These are phyloP conservation scores for Propithecus deckenii DNA, from an alignment of 2,797 vertebrate genomes.

Conservation along the genomic window DNA sequence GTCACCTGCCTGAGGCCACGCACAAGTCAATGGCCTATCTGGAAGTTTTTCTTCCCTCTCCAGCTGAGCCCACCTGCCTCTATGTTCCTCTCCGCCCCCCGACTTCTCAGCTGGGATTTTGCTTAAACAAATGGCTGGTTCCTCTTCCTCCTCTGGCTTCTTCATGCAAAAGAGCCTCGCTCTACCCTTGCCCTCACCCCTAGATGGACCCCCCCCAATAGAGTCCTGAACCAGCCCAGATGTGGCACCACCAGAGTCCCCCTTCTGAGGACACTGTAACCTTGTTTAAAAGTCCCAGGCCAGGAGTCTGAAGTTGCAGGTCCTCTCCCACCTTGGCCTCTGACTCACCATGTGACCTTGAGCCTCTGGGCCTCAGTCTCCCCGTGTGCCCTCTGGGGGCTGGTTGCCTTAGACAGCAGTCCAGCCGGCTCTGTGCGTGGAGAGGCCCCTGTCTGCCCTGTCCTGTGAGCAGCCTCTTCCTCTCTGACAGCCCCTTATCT, in stretches of 20 bases:
- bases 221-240: background rate
- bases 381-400: background rate
- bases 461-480: slow-evolving; percentile 38
- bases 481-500: slow-evolving; percentile 49
- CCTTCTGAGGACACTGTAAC: background rate
- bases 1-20: background rate
- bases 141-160: slow-evolving; percentile 50
- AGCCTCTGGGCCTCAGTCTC: background rate
- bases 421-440: background rate
- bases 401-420: no score
- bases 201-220: background rate
- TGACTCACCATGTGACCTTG: background rate
- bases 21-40: background rate
- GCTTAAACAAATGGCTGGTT: slow-evolving; percentile 65
- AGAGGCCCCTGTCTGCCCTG: background rate
- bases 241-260: background rate
- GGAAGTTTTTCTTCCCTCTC: background rate
- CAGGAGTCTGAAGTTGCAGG: background rate
- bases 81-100: background rate
- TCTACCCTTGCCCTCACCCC: background rate
- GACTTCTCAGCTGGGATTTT: slow-evolving; percentile 40
- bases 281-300: background rate
- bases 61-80: background rate
- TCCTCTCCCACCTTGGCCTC: background rate
- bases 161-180: slow-evolving; percentile 35